phyloP scores from a whole-genome alignment of 2,797 vertebrate genomes.

The Sebastes oblongus region DNA sequence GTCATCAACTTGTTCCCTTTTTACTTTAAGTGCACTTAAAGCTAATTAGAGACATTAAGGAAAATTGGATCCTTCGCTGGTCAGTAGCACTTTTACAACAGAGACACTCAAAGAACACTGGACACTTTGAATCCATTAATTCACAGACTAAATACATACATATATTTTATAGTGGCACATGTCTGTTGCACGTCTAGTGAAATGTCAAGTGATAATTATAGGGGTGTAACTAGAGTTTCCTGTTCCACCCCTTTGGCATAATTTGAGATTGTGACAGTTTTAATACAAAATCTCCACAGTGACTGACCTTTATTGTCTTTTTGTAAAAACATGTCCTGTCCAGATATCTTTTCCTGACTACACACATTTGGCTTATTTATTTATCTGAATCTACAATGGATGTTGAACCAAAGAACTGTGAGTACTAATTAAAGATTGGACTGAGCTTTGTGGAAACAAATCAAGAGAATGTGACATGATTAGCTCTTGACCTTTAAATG shows the following conservation, averaged over 20 bases:
- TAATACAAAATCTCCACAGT: background rate
- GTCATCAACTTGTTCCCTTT: background rate
- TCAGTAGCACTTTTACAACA: slow-evolving; percentile 17
- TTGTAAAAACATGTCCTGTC: background rate
- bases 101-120: slow-evolving; percentile 4
- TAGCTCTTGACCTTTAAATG: background rate
- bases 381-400: background rate
- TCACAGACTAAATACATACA: background rate
- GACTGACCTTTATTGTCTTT: background rate
- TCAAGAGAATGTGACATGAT: background rate
- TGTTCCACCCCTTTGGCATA: background rate
- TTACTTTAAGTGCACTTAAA: slow-evolving; percentile 39
- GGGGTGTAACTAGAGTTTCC: background rate
- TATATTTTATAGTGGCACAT: background rate
- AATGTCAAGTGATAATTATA: background rate
- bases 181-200: background rate
- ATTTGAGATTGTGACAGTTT: background rate
- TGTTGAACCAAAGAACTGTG: background rate
- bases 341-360: background rate
- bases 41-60: slow-evolving; percentile 25
- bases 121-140: slow-evolving; percentile 13
- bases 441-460: background rate
- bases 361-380: background rate
- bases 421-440: background rate
- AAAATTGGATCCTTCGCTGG: slow-evolving; percentile 18